These are phyloP conservation scores for Parazoanthus darwini DNA, from an alignment of 92 coral and sea anemone genomes.

Conservation along the genomic window DNA sequence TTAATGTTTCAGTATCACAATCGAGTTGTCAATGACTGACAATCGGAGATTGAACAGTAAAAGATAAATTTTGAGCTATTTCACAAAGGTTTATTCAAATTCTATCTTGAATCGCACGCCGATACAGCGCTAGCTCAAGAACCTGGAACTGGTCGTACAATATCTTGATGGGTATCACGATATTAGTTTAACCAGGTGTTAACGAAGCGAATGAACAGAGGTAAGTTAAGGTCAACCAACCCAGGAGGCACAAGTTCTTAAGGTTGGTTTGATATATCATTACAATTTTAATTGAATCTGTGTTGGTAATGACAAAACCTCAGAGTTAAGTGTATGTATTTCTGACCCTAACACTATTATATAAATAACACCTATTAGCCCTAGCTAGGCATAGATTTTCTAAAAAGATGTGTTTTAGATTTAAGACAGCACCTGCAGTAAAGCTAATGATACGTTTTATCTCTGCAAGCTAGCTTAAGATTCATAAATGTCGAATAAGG, in stretches of 20 bases:
- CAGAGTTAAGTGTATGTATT: not conserved
- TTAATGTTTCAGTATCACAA: not conserved
- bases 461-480: too few relatives aligned
- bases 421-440: too few relatives aligned
- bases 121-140: not conserved
- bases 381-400: too few relatives aligned
- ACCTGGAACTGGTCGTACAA: not conserved
- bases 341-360: too few relatives aligned
- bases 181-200: not conserved
- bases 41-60: not conserved
- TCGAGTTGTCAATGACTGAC: not conserved
- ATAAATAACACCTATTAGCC: too few relatives aligned
- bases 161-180: not conserved
- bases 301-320: not conserved
- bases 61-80: not conserved
- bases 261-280: not conserved
- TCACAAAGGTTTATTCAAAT: not conserved
- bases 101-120: not conserved
- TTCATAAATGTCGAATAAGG: too few relatives aligned
- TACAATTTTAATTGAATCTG: not conserved
- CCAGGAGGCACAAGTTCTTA: too few relatives aligned
- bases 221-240: not conserved
- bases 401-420: too few relatives aligned
- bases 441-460: too few relatives aligned
- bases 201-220: not conserved